Conservation (phyloP, 2,888 invertebrate species). For the Trissonchulus latispiculum region DNA sequence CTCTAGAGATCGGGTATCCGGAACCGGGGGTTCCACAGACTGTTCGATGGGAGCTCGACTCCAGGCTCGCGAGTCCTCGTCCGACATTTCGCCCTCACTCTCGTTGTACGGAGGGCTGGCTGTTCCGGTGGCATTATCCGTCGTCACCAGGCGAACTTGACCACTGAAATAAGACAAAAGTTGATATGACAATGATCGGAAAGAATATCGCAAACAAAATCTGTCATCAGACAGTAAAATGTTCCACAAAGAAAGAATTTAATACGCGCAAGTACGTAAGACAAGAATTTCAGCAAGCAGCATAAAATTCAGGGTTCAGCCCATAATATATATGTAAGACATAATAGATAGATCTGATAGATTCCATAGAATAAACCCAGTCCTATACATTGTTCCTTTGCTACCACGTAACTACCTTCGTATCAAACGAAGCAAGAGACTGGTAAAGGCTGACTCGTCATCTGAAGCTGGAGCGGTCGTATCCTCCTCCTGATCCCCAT, state of each 20-base stretch:
- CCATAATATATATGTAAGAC: no score
- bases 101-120: neutral
- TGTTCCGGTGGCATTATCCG: neutral
- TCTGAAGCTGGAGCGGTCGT: neutral
- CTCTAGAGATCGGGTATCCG: neutral
- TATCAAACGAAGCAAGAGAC: neutral
- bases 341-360: no score
- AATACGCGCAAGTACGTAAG: no score
- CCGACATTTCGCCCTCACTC: neutral
- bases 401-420: neutral
- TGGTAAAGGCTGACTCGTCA: neutral
- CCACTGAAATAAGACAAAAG: conserved; percentile 3
- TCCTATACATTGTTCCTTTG: neutral
- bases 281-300: no score
- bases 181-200: no score
- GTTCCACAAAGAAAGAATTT: no score
- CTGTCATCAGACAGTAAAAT: no score
- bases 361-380: no score
- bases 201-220: no score
- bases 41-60: neutral
- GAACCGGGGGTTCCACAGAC: neutral
- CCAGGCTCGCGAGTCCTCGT: neutral
- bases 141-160: neutral
- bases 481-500: no score
- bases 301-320: neutral